Conservation (phyloP, 2,888 invertebrate species). For the Eledona agricola region DNA sequence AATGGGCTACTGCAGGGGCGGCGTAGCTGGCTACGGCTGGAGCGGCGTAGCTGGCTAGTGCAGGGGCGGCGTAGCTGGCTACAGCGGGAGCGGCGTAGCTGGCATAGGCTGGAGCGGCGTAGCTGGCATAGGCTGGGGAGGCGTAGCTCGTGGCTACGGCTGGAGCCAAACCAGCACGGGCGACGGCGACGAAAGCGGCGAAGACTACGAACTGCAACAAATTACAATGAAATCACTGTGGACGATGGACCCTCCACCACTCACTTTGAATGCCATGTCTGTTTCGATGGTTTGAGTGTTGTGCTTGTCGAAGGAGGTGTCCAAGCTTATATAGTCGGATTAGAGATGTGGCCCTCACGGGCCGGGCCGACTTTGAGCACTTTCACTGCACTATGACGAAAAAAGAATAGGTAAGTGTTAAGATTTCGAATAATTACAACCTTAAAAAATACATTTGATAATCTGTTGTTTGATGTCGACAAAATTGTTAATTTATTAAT, state of each 20-base stretch:
- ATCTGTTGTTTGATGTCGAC: no score
- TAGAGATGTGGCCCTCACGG: no score
- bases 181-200: conserved; percentile 30
- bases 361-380: no score
- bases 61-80: conserved; percentile 45
- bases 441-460: no score
- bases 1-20: conserved; percentile 40
- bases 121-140: conserved; percentile 32
- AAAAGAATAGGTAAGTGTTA: no score
- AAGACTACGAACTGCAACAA: conserved; percentile 40
- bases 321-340: neutral
- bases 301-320: neutral
- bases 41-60: conserved; percentile 39
- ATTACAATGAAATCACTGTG: conserved; percentile 9
- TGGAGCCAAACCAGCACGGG: conserved; percentile 31
- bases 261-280: conserved; percentile 49
- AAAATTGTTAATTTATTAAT: no score
- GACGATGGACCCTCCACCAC: conserved; percentile 14
- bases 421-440: no score
- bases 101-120: conserved; percentile 39
- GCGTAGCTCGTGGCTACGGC: no score
- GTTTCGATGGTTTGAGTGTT: conserved; percentile 4
- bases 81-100: conserved; percentile 34
- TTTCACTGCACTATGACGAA: no score
- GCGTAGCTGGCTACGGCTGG: conserved; percentile 43